Evolutionary conservation across 2,888 invertebrate species (phyloP).

Genomic region (Sisyra terminalis): DNA sequence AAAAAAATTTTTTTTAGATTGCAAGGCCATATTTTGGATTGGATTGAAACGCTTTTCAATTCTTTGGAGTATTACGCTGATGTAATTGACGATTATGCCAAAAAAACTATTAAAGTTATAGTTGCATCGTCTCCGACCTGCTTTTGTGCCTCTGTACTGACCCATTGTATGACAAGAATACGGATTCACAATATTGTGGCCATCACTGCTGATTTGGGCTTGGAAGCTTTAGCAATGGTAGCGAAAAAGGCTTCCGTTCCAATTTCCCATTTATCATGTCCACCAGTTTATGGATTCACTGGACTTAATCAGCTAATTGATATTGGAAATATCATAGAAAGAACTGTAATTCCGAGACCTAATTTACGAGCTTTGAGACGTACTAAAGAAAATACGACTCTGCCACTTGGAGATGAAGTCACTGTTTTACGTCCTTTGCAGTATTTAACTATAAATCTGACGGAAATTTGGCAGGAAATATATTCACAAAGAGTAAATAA

Average conservation of each 20-base stretch:
- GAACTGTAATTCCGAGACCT: slow-evolving; percentile 32
- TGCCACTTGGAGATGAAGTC: slow-evolving; percentile 31
- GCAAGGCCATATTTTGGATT: slow-evolving; percentile 15
- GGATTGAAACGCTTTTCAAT: slow-evolving; percentile 19
- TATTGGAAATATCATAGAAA: slow-evolving; percentile 33
- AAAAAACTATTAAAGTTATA: slow-evolving; percentile 30
- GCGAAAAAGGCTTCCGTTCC: slow-evolving; percentile 31
- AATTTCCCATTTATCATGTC: slow-evolving; percentile 33
- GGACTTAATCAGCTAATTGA: slow-evolving; percentile 38
- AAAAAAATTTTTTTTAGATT: no score
- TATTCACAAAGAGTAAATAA: slow-evolving; percentile 26
- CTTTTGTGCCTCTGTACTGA: slow-evolving; percentile 35
- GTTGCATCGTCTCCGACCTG: slow-evolving; percentile 37
- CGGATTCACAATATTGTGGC: slow-evolving; percentile 34
- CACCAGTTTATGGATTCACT: slow-evolving; percentile 47
- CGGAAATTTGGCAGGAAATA: slow-evolving; percentile 25
- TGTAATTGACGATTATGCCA: slow-evolving; percentile 32
- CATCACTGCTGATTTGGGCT: slow-evolving; percentile 37
- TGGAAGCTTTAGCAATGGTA: slow-evolving; percentile 26
- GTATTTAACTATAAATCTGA: slow-evolving; percentile 30
- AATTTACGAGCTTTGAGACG: slow-evolving; percentile 30
- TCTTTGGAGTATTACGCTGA: slow-evolving; percentile 28
- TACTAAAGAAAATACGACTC: slow-evolving; percentile 28
- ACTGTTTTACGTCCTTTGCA: slow-evolving; percentile 36
- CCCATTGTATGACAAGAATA: slow-evolving; percentile 25